Conservation (phyloP, 2,797 vertebrate genomes). For the Odontamblyopus lacepedii region DNA sequence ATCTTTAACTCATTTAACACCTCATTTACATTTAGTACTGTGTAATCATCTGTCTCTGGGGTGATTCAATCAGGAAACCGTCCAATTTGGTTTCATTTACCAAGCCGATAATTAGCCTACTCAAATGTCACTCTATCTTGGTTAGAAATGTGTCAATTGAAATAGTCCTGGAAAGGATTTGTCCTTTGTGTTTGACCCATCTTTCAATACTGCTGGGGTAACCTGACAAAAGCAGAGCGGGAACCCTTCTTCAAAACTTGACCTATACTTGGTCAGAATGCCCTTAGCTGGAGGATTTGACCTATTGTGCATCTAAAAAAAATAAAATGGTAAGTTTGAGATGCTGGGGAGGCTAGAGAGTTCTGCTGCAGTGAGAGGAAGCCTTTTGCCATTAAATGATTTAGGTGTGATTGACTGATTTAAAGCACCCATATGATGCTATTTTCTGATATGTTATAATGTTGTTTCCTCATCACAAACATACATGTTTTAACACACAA, state of each 20-base stretch:
- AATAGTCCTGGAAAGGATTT: background rate
- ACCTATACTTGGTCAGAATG: background rate
- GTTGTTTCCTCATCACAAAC: too few species aligned
- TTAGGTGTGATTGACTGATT: too few species aligned
- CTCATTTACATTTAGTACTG: constrained; percentile 5
- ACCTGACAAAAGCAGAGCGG: background rate
- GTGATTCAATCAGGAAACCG: background rate
- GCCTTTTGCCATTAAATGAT: too few species aligned
- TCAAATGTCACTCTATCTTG: background rate
- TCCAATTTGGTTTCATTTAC: background rate
- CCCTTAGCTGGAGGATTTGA: background rate
- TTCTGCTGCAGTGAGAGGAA: too few species aligned
- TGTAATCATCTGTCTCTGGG: background rate
- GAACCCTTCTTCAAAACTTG: background rate
- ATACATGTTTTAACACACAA: too few species aligned
- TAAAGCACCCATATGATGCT: too few species aligned
- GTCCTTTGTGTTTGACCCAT: background rate
- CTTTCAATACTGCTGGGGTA: background rate
- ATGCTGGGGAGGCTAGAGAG: too few species aligned
- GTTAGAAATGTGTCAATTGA: background rate
- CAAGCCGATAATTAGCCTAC: too few species aligned
- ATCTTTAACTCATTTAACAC: constrained; percentile 4
- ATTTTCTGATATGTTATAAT: too few species aligned
- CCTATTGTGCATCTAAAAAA: too few species aligned
- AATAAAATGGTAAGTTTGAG: too few species aligned